Evolutionary conservation across 1,140 invertebrate genomes (phyloP).

Genomic region (Cataglyphis hispanica): DNA sequence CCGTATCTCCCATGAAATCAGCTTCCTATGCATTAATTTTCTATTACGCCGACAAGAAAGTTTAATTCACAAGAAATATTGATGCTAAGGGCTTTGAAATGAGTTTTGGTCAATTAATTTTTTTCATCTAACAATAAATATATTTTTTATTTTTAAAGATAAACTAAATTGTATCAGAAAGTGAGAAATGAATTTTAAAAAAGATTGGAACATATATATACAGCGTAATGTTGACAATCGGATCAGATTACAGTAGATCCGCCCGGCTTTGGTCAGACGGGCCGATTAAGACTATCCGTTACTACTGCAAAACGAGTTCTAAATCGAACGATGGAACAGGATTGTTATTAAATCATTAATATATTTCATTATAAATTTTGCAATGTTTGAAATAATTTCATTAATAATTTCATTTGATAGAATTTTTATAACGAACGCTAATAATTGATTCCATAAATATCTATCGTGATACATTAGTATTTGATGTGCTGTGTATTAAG

Average conservation of each 20-base stretch:
- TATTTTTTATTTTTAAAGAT: not conserved
- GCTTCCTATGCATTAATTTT: slow-evolving; percentile 28
- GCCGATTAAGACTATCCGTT: slow-evolving; percentile 17
- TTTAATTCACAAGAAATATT: not conserved
- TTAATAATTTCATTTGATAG: not conserved
- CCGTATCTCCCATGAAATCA: slow-evolving; percentile 6
- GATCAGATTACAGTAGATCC: slow-evolving; percentile 7
- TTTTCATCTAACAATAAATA: not conserved
- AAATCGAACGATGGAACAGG: not conserved
- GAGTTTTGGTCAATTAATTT: not conserved
- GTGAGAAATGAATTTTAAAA: not conserved
- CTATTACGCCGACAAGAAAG: not conserved
- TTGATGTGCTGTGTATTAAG: not conserved
- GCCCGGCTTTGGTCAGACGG: not conserved
- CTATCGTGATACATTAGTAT: not conserved
- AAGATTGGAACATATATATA: not conserved
- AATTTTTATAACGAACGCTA: not conserved
- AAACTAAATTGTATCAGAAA: not conserved
- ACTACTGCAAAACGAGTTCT: slow-evolving; percentile 6
- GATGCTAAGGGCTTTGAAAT: not conserved
- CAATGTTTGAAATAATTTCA: not conserved
- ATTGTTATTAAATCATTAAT: not conserved
- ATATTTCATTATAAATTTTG: not conserved
- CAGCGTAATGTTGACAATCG: not conserved
- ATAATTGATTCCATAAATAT: not conserved